Evolutionary conservation across 2,797 vertebrate genomes (phyloP), one percentile per base, ranked within the genome.

Genomic region (Epinephelus coioides): DNA sequence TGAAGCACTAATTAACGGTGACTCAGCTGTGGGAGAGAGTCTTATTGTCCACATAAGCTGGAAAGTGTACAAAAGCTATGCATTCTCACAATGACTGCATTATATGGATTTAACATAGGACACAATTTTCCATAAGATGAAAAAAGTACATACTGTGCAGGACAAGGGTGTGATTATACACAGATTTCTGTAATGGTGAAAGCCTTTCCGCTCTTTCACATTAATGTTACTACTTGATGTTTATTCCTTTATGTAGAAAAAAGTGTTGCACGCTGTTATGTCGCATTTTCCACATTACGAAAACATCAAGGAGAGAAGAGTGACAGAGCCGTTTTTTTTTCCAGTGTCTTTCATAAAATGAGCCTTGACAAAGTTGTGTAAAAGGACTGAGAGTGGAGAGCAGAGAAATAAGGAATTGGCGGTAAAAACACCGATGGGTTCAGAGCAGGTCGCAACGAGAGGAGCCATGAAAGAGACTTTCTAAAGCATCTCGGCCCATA

Each of bases 401-500:
- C 55, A 82, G 59, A 59, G 70, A 78, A 85, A 73, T 56, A 61
- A 18, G 53, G 10, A 64, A 68, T 1, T 76, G 62, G 59, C 70
- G 44, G 71, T 56, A 57, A 76, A 82, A 84, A 81, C 40, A 56
- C 21, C 72, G 63, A 71, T 5, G 5, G 21, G 63, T 72, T 88
- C 69, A 70, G 71, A 67, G 51, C 47, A 70, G 78, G 84, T 84
- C 74, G 76, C 50, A 50, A 62, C n/a, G 17, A 85, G 69, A 85
- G 43, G 57, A 90, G 61, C 75, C 84, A 88, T 88, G 80, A 91
- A 88, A 88, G 77, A 86, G 84, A 83, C 76, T 88, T 61, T 76
- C 23, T 83, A 56, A 88, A 72, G 75, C 11, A 1, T 65, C 57
- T 75, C 67, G 72, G 66, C 64, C 59, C 53, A 55, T 75, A 49